Base-by-base conservation (phyloP, 2,113 vertebrate genomes). In the Ophiodon elongatus region DNA sequence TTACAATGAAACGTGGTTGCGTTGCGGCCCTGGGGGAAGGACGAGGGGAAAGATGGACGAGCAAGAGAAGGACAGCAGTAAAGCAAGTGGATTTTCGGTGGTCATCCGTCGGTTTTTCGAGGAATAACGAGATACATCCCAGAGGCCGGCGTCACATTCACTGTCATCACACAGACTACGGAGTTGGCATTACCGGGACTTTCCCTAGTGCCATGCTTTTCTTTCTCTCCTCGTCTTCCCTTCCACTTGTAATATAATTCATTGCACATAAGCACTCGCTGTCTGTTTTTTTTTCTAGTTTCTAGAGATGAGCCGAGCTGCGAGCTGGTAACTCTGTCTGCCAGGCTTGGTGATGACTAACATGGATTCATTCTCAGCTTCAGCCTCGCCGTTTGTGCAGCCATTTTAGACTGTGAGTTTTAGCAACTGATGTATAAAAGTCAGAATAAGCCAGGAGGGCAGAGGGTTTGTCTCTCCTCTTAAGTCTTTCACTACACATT, bases 1-100 rank as follows among this genome's bases (percentile, higher is more conserved):
- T 85, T 59, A 81, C 69, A 75, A 73, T 80, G 67, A 76, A 87
- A 88, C 52, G 65, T 19, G 31, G 63, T 54, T 56, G 25, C 41
- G 45, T 35, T 50, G 39, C 27, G 66, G 71, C 50, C 85, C 67
- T 57, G 35, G 72, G 79, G 81, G 82, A 79, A 54, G 65, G 72
- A 80, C 47, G 19, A 71, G 65, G 11, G 15, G 13, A 60, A 69
- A 52, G 39, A 75, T 65, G 50, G 66, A 57, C 47, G 77, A 71
- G 60, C 47, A 57, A 21, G 45, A 73, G 39, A 65, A 76, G 67
- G 63, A 64, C 67, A 85, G 77, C 50, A 62, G 73, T 43, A 72
- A 79, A 85, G 52, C 47, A 59, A 75, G 83, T 47, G 68, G 45
- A 56, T 73, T 84, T 45, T 75, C 25, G 50, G 59, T 11, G 6